phyloP scores from a whole-genome alignment of 2,113 vertebrate species.

The Pelecanoides urinatrix region DNA sequence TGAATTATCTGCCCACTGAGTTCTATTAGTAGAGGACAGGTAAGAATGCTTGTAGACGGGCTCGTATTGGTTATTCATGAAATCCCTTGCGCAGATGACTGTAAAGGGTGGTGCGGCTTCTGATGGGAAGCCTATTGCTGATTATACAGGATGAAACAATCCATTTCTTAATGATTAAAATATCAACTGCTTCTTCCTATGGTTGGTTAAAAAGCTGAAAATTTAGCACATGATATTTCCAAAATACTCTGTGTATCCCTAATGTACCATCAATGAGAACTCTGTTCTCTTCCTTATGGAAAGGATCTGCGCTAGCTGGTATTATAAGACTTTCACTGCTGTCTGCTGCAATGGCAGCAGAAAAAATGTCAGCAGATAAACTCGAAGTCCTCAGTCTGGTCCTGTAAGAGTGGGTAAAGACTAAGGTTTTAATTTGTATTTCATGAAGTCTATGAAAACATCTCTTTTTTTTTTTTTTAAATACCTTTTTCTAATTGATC shows the following conservation, averaged over 20 bases:
- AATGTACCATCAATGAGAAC: background rate
- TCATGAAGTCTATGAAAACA: background rate
- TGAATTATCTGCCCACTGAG: background rate
- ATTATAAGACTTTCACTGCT: background rate
- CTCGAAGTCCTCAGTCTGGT: background rate
- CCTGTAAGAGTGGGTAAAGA: background rate
- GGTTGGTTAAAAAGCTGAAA: background rate
- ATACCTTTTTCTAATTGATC: background rate
- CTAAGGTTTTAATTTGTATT: background rate
- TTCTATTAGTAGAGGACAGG: constrained; percentile 38
- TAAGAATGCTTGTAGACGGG: constrained; percentile 13
- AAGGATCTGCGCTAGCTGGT: background rate
- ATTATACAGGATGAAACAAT: background rate
- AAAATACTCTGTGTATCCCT: background rate
- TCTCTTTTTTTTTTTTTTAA: background rate
- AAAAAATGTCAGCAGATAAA: background rate
- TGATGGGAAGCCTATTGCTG: background rate
- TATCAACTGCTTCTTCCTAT: background rate
- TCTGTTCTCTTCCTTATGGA: background rate
- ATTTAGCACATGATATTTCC: background rate
- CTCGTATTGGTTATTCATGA: background rate
- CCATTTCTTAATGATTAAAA: background rate
- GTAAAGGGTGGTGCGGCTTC: background rate
- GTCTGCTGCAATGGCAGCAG: background rate
- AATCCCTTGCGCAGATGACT: background rate